A percentile compares a stretch with the other conserved stretches of the same genome.
Evolutionary conservation across 2,113 vertebrate genomes (phyloP).

Genomic region (Copsychus sechellarum): DNA sequence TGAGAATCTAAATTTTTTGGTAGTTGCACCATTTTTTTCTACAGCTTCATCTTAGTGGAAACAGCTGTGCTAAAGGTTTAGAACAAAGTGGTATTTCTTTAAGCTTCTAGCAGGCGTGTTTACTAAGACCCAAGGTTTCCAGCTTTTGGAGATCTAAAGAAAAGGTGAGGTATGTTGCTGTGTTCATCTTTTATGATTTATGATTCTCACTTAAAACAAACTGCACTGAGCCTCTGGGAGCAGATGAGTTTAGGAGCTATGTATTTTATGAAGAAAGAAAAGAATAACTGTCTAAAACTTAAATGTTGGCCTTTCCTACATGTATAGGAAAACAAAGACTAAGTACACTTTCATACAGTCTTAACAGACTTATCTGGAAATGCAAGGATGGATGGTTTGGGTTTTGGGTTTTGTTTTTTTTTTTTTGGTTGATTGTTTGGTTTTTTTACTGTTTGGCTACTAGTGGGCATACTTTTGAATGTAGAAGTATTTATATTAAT

Average conservation of each 20-base stretch:
- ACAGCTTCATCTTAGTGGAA: neutral
- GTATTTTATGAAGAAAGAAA: neutral
- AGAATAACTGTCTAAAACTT: neutral
- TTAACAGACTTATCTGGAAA: neutral
- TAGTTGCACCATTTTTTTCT: neutral
- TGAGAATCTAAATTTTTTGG: neutral
- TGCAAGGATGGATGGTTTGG: neutral
- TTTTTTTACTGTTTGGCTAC: neutral
- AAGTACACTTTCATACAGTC: neutral
- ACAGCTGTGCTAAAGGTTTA: neutral
- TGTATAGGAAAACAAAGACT: neutral
- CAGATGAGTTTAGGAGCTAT: neutral
- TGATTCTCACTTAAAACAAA: neutral
- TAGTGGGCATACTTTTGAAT: neutral
- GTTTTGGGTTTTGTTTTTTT: neutral
- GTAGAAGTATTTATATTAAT: neutral
- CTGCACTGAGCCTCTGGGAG: fast-evolving
- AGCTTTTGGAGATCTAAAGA: neutral
- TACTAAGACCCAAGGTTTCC: neutral
- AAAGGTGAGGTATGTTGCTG: neutral
- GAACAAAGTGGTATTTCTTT: neutral
- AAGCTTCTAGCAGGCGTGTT: neutral
- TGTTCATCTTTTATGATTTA: neutral
- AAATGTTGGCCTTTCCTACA: neutral
- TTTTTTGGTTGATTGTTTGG: neutral